A percentile compares a stretch with the other conserved stretches of the same genome.
Evolutionary conservation across 2,888 invertebrate genomes (phyloP).

Genomic region (Carpatolechia fugitivella): DNA sequence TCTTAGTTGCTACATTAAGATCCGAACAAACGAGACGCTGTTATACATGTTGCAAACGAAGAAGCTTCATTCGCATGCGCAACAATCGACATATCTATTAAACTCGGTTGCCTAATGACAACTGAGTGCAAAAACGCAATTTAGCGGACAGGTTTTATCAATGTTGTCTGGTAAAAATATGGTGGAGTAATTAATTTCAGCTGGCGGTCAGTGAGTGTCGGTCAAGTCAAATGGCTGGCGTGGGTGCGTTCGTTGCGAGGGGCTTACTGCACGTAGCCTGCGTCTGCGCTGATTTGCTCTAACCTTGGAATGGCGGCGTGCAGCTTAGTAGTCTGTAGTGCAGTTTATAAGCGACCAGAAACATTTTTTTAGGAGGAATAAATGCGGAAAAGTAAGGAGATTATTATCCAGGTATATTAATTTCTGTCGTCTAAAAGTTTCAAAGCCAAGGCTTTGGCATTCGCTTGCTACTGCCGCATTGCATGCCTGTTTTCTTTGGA

Average conservation of each 20-base stretch:
- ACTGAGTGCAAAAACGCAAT: conserved; percentile 11
- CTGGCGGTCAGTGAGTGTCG: conserved; percentile 12
- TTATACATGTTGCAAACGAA: background rate
- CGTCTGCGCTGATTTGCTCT: conserved; percentile 43
- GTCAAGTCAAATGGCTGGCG: background rate
- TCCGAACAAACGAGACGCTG: background rate
- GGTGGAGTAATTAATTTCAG: conserved; percentile 18
- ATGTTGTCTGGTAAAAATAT: conserved; percentile 17
- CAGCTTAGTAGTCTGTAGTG: conserved; percentile 26
- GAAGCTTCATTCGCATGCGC: conserved; percentile 1
- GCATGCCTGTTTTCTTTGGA: too few species aligned
- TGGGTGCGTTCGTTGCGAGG: conserved; percentile 16
- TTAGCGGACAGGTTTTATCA: conserved; percentile 19
- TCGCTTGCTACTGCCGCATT: too few species aligned
- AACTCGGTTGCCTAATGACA: conserved; percentile 10
- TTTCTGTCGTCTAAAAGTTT: too few species aligned
- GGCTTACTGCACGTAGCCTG: conserved; percentile 44
- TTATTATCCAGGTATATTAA: too few species aligned
- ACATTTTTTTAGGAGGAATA: too few species aligned
- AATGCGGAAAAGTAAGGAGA: too few species aligned
- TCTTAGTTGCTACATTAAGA: conserved; percentile 3
- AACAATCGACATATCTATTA: conserved; percentile 4
- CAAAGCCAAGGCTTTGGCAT: too few species aligned
- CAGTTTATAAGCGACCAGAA: conserved; percentile 25
- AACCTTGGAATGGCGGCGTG: conserved; percentile 47